These are phyloP conservation scores for Sceloporus tristichus DNA, from an alignment of 2,113 vertebrate species.

Conservation along the genomic window DNA sequence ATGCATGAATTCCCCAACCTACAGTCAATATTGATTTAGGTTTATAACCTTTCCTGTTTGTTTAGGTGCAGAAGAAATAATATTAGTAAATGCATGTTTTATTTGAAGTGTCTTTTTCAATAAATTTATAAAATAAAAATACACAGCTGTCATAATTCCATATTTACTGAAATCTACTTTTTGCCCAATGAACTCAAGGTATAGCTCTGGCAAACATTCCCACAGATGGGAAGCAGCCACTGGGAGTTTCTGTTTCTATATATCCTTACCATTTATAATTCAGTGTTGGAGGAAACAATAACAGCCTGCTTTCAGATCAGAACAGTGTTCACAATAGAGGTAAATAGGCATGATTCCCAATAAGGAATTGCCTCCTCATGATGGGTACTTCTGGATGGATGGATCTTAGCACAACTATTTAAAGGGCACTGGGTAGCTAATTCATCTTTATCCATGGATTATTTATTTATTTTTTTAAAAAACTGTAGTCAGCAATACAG, in stretches of 20 bases:
- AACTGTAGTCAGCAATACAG: too few relatives aligned
- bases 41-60: background rate
- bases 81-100: background rate
- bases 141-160: background rate
- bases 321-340: background rate
- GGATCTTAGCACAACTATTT: background rate
- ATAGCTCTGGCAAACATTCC: background rate
- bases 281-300: background rate
- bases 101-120: background rate
- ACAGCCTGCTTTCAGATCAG: background rate
- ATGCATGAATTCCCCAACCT: background rate
- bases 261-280: background rate
- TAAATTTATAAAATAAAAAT: background rate
- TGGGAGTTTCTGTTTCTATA: background rate
- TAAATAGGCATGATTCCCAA: background rate
- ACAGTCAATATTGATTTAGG: conserved; percentile 13
- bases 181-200: background rate
- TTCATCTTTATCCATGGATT: background rate
- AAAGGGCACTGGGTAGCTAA: background rate
- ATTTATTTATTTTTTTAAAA: too few relatives aligned
- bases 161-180: background rate
- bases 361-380: background rate
- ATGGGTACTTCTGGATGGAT: background rate
- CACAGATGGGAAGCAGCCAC: background rate
- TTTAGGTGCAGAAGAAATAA: background rate